These are phyloP conservation scores for Anas georgica DNA, from an alignment of 2,797 vertebrate species.

Conservation along the genomic window DNA sequence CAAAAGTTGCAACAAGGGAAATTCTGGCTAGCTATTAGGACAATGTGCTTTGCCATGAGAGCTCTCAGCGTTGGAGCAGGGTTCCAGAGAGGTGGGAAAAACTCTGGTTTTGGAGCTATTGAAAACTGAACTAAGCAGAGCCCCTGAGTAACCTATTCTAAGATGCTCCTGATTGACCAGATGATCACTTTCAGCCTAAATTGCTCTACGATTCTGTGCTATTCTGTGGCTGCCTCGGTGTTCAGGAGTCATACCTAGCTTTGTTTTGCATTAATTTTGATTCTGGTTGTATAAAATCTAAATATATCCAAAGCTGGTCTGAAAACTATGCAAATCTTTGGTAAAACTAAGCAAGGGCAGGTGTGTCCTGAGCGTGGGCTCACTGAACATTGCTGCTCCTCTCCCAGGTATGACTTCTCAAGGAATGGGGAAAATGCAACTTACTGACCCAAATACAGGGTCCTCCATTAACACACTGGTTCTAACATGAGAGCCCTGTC, in stretches of 20 bases:
- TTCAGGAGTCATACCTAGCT: background rate
- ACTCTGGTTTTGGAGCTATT: rapidly evolving
- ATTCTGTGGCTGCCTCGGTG: background rate
- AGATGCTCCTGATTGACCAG: background rate
- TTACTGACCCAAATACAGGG: background rate
- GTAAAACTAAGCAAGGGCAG: background rate
- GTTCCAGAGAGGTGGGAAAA: background rate
- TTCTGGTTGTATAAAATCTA: background rate
- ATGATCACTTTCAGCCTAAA: background rate
- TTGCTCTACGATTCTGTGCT: background rate
- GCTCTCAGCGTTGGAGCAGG: rapidly evolving
- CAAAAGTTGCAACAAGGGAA: background rate
- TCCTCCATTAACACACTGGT: background rate
- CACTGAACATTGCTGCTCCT: background rate
- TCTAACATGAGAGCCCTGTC: rapidly evolving
- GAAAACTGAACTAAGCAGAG: background rate
- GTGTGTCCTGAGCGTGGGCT: background rate
- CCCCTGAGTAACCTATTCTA: background rate
- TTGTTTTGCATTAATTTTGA: background rate
- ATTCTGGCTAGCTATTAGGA: background rate
- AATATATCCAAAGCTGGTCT: background rate
- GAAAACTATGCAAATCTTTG: background rate
- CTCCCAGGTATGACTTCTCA: background rate
- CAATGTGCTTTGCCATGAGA: background rate
- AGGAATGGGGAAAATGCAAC: background rate